Percentiles rank a stretch among this genome's conserved stretches.
Evolutionary conservation across 2,797 vertebrate species (phyloP).

Genomic region (Pitangus sulphuratus): DNA sequence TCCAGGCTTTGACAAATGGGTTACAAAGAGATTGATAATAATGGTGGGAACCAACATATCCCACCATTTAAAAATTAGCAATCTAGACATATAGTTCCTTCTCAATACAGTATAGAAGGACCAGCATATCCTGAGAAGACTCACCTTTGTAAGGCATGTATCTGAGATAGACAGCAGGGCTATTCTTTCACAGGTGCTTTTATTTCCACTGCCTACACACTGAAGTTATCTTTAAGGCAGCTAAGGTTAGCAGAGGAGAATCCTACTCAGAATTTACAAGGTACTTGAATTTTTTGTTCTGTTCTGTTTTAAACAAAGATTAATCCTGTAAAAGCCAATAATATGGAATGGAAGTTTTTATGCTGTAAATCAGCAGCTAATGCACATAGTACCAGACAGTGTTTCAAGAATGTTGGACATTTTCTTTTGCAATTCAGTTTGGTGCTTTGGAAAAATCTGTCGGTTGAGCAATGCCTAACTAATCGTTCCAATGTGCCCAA

Average conservation of each 20-base stretch:
- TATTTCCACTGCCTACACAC: conserved; percentile 7
- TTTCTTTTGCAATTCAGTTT: not conserved
- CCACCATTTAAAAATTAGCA: not conserved
- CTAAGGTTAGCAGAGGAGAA: conserved; percentile 9
- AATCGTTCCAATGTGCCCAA: not conserved
- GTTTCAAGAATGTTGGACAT: not conserved
- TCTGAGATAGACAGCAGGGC: conserved; percentile 13
- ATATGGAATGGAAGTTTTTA: not conserved
- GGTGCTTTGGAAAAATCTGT: not conserved
- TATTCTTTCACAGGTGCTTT: conserved; percentile 7
- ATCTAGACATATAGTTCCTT: not conserved
- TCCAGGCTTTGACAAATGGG: not conserved
- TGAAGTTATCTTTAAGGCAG: conserved; percentile 45
- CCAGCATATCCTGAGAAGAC: conserved; percentile 51
- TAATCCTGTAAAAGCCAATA: not conserved
- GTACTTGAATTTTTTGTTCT: not conserved
- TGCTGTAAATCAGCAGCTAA: not conserved
- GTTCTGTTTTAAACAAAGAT: not conserved
- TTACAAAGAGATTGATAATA: not conserved
- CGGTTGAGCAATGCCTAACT: not conserved
- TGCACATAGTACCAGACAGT: not conserved
- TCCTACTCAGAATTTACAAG: conserved; percentile 31
- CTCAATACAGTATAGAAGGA: not conserved
- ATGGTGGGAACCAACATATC: not conserved
- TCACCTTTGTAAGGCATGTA: conserved; percentile 41